phyloP scores from a whole-genome alignment of 2,888 invertebrate genomes.

The Andrena bucephala region DNA sequence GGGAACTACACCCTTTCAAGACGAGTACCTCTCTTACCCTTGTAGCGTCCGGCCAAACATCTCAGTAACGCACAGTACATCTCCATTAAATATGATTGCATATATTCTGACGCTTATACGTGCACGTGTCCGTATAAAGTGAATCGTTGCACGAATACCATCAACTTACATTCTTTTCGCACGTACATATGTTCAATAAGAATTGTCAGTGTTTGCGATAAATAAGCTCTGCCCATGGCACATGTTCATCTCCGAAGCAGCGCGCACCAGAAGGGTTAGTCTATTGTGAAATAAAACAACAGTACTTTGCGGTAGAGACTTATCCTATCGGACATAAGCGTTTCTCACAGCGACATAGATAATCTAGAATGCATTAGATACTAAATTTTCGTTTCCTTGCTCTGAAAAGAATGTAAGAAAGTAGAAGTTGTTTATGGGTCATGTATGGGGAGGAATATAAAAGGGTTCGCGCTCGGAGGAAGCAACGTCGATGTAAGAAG shows the following conservation, averaged over 20 bases:
- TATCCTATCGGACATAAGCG: not conserved
- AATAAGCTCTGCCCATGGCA: not conserved
- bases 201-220: not conserved
- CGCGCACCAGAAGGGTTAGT: not conserved
- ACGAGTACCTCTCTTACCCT: too few species aligned
- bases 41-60: too few species aligned
- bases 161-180: not conserved
- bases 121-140: too few species aligned
- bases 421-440: conserved; percentile 1
- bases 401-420: conserved; percentile 3
- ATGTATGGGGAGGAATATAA: not conserved
- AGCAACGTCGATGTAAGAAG: not conserved
- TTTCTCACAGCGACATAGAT: not conserved
- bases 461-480: not conserved
- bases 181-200: too few species aligned
- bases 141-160: too few species aligned
- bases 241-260: not conserved
- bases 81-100: too few species aligned
- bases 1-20: too few species aligned
- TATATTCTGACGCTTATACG: too few species aligned
- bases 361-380: not conserved
- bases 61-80: too few species aligned
- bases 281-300: conserved; percentile 4
- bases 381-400: not conserved
- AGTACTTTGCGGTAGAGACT: not conserved